phyloP scores from a whole-genome alignment of 2,113 vertebrate species.

The Lucifuga dentata region DNA sequence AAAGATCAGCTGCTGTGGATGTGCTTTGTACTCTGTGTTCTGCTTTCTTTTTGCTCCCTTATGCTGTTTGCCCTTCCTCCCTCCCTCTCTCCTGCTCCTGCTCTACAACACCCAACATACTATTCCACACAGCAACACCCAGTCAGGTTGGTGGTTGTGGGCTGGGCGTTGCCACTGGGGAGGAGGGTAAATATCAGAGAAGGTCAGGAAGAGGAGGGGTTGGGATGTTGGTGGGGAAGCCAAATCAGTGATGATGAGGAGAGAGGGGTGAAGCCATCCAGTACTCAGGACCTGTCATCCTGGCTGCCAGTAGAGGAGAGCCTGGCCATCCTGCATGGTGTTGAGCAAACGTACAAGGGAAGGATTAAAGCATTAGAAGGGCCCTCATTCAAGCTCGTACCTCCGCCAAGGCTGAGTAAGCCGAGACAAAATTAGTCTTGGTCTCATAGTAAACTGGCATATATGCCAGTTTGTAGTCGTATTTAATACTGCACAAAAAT shows the following conservation, averaged over 20 bases:
- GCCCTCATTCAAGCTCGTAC: too few relatives aligned
- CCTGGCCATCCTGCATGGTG: neutral
- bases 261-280: slow-evolving; percentile 35
- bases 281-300: slow-evolving; percentile 37
- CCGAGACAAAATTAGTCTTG: too few relatives aligned
- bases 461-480: too few relatives aligned
- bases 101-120: slow-evolving; percentile 53
- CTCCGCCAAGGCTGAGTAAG: too few relatives aligned
- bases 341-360: slow-evolving; percentile 7
- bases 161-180: slow-evolving; percentile 73
- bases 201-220: slow-evolving; percentile 78
- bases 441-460: too few relatives aligned
- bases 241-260: slow-evolving; percentile 62
- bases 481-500: too few relatives aligned
- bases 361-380: too few relatives aligned
- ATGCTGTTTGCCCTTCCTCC: slow-evolving; percentile 17
- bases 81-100: slow-evolving; percentile 31
- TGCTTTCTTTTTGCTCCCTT: too few relatives aligned
- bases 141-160: slow-evolving; percentile 63
- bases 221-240: slow-evolving; percentile 46
- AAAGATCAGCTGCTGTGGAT: slow-evolving; percentile 55
- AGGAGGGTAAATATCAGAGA: slow-evolving; percentile 86
- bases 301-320: slow-evolving; percentile 17
- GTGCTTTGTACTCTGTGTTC: slow-evolving; percentile 35
- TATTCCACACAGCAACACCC: slow-evolving; percentile 62